phyloP scores from a whole-genome alignment of 2,888 invertebrate species.

The Stegana nigrithorax region DNA sequence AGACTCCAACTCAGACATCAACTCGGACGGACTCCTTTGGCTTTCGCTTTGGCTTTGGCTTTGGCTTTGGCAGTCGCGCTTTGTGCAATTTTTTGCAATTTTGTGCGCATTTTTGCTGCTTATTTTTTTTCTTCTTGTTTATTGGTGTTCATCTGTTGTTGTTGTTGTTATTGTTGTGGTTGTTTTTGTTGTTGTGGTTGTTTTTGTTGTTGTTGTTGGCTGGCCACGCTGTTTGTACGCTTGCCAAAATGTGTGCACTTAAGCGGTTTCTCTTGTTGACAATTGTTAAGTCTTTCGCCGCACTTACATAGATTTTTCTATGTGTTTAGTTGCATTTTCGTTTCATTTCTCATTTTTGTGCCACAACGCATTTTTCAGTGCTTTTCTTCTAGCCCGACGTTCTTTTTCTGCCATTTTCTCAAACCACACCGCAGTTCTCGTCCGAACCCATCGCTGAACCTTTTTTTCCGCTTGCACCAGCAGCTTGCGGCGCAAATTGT shows the following conservation, averaged over 20 bases:
- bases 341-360: not conserved
- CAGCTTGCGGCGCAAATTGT: not conserved
- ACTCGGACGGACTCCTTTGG: too few relatives aligned
- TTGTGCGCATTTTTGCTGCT: not conserved
- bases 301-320: not conserved
- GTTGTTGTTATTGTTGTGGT: too few relatives aligned
- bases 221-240: slow-evolving; percentile 1
- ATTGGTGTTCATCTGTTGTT: too few relatives aligned
- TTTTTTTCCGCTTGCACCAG: slow-evolving; percentile 7
- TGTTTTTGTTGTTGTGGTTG: too few relatives aligned
- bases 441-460: not conserved
- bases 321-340: not conserved
- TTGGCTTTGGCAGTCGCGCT: too few relatives aligned
- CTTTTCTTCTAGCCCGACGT: slow-evolving; percentile 18
- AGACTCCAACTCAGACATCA: slow-evolving; percentile 1
- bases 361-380: not conserved
- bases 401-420: slow-evolving; percentile 11
- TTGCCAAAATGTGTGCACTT: slow-evolving; percentile 22
- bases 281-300: slow-evolving; percentile 41
- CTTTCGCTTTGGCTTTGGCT: too few relatives aligned
- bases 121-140: not conserved
- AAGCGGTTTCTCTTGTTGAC: slow-evolving; percentile 38
- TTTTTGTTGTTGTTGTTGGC: not conserved
- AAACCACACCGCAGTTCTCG: slow-evolving; percentile 2
- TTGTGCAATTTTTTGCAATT: slow-evolving; percentile 26